These are phyloP conservation scores for Nomia melanderi DNA, from an alignment of 1,140 invertebrate genomes.

Conservation along the genomic window DNA sequence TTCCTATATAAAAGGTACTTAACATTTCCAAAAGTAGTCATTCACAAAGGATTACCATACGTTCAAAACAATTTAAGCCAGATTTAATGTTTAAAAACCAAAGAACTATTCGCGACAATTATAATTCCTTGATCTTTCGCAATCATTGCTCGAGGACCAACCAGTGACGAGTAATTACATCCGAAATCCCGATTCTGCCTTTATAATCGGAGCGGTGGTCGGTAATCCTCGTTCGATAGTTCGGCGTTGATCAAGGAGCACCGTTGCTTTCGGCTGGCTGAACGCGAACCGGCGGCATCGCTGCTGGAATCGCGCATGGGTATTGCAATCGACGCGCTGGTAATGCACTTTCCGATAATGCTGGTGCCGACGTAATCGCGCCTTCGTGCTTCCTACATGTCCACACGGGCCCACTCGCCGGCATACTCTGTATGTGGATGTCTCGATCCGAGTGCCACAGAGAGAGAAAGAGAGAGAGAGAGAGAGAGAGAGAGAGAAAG, in stretches of 20 bases:
- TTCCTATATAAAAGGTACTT: no score
- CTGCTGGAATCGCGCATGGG: constrained; percentile 53
- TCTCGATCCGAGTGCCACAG: neutral
- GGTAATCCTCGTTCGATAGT: constrained; percentile 49
- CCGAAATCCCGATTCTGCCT: constrained; percentile 25
- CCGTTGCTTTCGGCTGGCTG: constrained; percentile 28
- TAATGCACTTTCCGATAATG: constrained; percentile 68
- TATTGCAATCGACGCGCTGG: constrained; percentile 52
- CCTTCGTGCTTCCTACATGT: constrained; percentile 24
- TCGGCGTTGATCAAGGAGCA: constrained; percentile 48
- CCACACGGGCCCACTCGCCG: constrained; percentile 18
- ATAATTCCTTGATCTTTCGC: neutral
- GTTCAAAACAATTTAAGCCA: no score
- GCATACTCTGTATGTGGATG: constrained; percentile 7
- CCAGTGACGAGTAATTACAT: constrained; percentile 30
- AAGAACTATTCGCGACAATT: neutral
- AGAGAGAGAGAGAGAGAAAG: neutral
- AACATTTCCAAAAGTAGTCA: no score
- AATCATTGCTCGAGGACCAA: neutral
- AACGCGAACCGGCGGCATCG: constrained; percentile 32
- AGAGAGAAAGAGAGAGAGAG: neutral
- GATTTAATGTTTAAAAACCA: no score
- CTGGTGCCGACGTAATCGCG: constrained; percentile 58
- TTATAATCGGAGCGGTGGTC: constrained; percentile 42
- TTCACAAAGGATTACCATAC: no score